Percentiles rank a stretch among this genome's conserved stretches.
Conservation (phyloP, 2,888 invertebrate genomes). For the Netelia melanura region DNA sequence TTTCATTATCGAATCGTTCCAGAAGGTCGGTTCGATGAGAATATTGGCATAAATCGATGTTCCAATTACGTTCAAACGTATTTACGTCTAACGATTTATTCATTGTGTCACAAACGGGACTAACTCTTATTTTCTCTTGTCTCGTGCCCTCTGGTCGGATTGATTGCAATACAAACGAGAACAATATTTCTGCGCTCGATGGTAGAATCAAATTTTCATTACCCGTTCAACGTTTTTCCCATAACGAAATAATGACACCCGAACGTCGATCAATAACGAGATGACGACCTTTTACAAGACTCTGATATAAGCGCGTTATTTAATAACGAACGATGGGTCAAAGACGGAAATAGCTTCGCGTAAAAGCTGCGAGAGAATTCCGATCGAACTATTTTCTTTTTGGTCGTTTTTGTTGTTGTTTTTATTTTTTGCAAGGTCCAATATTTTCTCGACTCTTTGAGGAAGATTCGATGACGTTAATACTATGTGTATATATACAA, state of each 20-base stretch:
- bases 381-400: neutral
- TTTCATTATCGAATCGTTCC: neutral
- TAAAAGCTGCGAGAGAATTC: slow-evolving; percentile 10
- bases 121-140: neutral
- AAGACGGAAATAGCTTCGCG: slow-evolving; percentile 38
- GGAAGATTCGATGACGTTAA: neutral
- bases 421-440: neutral
- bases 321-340: slow-evolving; percentile 49
- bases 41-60: slow-evolving; percentile 14
- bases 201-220: slow-evolving; percentile 41
- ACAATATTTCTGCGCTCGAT: slow-evolving; percentile 6
- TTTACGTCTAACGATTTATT: slow-evolving; percentile 17
- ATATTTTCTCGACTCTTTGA: neutral
- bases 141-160: neutral
- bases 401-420: neutral
- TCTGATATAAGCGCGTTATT: slow-evolving; percentile 57
- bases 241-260: slow-evolving; percentile 48
- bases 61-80: slow-evolving; percentile 5
- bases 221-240: slow-evolving; percentile 28
- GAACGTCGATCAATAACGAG: slow-evolving; percentile 55
- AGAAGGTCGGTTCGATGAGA: neutral
- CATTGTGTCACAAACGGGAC: neutral
- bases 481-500: no score
- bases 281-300: slow-evolving; percentile 55
- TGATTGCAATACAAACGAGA: slow-evolving; percentile 32